These are phyloP conservation scores for Gonocerus acuteangulatus DNA, from an alignment of 2,888 invertebrate genomes.

Conservation along the genomic window DNA sequence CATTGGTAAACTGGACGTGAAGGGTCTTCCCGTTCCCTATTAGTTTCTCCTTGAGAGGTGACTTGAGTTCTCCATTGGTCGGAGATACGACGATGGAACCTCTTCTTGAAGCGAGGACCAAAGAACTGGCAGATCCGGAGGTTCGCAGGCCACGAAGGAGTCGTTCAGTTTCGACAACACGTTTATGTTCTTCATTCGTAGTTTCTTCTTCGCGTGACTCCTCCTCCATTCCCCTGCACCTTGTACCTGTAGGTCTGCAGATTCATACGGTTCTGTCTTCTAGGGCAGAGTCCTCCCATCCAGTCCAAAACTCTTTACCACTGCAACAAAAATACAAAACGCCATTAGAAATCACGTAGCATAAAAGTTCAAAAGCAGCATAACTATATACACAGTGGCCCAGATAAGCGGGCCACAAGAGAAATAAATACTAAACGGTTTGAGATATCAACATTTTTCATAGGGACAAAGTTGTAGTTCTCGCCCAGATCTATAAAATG, in stretches of 20 bases:
- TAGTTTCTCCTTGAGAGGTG: conserved; percentile 32
- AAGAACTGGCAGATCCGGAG: conserved; percentile 31
- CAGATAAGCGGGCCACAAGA: too few relatives aligned
- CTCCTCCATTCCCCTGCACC: conserved; percentile 16
- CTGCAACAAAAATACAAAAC: conserved; percentile 1
- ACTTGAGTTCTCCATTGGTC: conserved; percentile 31
- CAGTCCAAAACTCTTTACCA: not conserved
- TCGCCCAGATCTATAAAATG: too few relatives aligned
- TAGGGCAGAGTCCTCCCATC: not conserved
- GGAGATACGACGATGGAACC: conserved; percentile 36
- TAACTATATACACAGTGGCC: too few relatives aligned
- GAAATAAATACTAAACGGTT: too few relatives aligned
- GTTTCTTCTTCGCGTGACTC: conserved; percentile 10
- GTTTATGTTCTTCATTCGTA: not conserved
- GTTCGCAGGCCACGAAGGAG: conserved; percentile 26
- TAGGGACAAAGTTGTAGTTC: too few relatives aligned
- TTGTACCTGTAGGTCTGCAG: not conserved
- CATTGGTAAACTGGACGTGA: conserved; percentile 29
- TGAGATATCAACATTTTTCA: too few relatives aligned
- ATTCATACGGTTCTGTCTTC: not conserved
- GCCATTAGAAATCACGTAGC: not conserved
- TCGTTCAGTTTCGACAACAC: conserved; percentile 9
- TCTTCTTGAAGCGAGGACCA: conserved; percentile 30
- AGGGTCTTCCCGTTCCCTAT: conserved; percentile 31
- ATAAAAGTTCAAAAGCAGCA: too few relatives aligned